Percentiles rank a stretch among this genome's conserved stretches.
These are phyloP conservation scores for Chaetophractus vellerosus DNA, from an alignment of 2,797 vertebrate genomes.

Conservation along the genomic window DNA sequence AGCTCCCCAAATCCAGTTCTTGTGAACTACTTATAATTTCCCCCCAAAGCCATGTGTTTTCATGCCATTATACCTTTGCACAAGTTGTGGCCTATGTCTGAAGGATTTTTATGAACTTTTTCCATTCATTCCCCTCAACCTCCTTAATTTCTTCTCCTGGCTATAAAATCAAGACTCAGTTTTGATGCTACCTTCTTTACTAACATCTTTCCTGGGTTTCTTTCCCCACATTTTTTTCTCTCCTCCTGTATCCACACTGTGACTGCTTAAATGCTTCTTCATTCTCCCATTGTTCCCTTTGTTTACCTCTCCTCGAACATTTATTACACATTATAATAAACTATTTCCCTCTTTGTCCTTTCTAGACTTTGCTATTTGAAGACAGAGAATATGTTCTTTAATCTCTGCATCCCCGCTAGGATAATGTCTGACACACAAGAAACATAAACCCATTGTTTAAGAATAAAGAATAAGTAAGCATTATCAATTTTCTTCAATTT, in stretches of 20 bases:
- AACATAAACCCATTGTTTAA: slow-evolving; percentile 54
- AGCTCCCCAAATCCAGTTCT: background rate
- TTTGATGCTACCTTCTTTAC: slow-evolving; percentile 28
- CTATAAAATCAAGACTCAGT: slow-evolving; percentile 61
- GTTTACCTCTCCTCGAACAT: background rate
- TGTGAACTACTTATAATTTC: slow-evolving; percentile 5
- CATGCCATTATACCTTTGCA: slow-evolving; percentile 15
- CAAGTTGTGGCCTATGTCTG: background rate
- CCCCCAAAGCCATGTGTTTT: background rate
- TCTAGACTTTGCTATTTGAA: slow-evolving; percentile 51
- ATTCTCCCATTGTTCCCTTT: background rate
- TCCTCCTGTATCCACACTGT: background rate
- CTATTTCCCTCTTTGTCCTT: slow-evolving; percentile 38
- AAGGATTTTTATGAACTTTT: slow-evolving; percentile 52
- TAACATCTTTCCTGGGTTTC: slow-evolving; percentile 39
- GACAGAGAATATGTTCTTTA: slow-evolving; percentile 44
- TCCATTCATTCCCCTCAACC: background rate
- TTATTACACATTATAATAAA: slow-evolving; percentile 47
- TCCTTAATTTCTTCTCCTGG: slow-evolving; percentile 7
- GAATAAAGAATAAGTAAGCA: slow-evolving; percentile 59
- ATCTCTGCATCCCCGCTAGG: background rate
- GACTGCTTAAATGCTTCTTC: slow-evolving; percentile 18
- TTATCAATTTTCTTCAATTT: slow-evolving; percentile 42
- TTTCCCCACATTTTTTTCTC: slow-evolving; percentile 23
- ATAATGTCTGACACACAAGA: slow-evolving; percentile 26